A percentile compares a stretch with the other conserved stretches of the same genome.
Evolutionary conservation across 2,888 invertebrate species (phyloP).

Genomic region (Protophormia terraenovae): DNA sequence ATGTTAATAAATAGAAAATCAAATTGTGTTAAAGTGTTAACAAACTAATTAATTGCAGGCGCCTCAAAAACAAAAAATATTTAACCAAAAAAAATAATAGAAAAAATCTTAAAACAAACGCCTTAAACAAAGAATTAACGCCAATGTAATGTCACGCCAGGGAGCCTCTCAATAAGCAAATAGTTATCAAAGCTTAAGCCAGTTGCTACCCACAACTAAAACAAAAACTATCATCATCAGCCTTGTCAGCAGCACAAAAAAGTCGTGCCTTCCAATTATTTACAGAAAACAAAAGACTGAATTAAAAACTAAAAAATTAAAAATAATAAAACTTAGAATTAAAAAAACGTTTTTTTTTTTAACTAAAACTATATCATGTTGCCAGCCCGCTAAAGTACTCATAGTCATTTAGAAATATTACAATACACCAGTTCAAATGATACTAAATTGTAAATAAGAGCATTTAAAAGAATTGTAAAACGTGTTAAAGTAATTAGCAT

Average conservation of each 20-base stretch:
- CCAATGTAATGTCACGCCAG: not conserved
- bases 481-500: constrained; percentile 64
- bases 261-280: constrained; percentile 34
- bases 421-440: constrained; percentile 54
- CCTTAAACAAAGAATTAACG: not conserved
- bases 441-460: constrained; percentile 50
- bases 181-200: not conserved
- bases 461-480: constrained; percentile 51
- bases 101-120: not conserved
- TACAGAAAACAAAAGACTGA: constrained; percentile 3
- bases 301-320: not conserved
- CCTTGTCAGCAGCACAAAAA: not conserved
- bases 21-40: constrained; percentile 44
- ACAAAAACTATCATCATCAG: not conserved
- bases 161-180: not conserved
- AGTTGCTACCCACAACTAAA: constrained; percentile 5
- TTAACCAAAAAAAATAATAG: constrained; percentile 15
- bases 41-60: constrained; percentile 60
- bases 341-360: too few species aligned
- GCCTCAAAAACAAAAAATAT: constrained; percentile 31
- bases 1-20: not conserved
- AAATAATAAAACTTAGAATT: not conserved
- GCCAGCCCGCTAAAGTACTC: not conserved
- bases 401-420: constrained; percentile 39
- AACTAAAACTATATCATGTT: constrained; percentile 18